A percentile compares a stretch with the other conserved stretches of the same genome.
Conservation (phyloP, 1,140 invertebrate genomes). For the Bombus cullumanus region DNA sequence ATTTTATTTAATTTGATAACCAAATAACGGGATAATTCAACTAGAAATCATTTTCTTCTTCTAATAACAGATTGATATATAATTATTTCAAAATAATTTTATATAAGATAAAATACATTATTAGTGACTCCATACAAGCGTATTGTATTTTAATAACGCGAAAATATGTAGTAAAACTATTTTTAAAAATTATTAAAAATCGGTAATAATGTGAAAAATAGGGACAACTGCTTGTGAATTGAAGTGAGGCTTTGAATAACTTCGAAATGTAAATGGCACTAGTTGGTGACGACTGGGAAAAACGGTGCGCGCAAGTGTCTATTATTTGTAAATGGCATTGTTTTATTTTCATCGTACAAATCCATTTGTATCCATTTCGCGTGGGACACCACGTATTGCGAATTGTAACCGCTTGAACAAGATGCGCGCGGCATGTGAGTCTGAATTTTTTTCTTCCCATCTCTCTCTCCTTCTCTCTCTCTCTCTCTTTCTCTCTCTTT, state of each 20-base stretch:
- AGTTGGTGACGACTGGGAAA: conserved; percentile 23
- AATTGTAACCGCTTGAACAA: conserved; percentile 54
- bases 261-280: background rate
- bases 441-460: conserved; percentile 8
- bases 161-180: background rate
- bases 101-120: too few relatives aligned
- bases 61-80: background rate
- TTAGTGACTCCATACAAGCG: too few relatives aligned
- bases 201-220: background rate
- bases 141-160: background rate
- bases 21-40: background rate
- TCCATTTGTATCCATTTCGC: conserved; percentile 46
- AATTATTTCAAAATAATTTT: background rate
- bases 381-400: conserved; percentile 41
- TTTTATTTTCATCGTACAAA: conserved; percentile 47
- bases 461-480: background rate
- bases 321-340: conserved; percentile 51
- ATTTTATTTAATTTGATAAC: background rate
- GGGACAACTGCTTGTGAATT: background rate
- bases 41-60: background rate
- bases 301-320: conserved; percentile 13
- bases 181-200: background rate
- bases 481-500: too few relatives aligned
- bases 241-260: background rate
- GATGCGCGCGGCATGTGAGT: conserved; percentile 40